A percentile compares a stretch with the other conserved stretches of the same genome.
These are phyloP conservation scores for Helostoma temminkii DNA, from an alignment of 2,797 vertebrate species.

Conservation along the genomic window DNA sequence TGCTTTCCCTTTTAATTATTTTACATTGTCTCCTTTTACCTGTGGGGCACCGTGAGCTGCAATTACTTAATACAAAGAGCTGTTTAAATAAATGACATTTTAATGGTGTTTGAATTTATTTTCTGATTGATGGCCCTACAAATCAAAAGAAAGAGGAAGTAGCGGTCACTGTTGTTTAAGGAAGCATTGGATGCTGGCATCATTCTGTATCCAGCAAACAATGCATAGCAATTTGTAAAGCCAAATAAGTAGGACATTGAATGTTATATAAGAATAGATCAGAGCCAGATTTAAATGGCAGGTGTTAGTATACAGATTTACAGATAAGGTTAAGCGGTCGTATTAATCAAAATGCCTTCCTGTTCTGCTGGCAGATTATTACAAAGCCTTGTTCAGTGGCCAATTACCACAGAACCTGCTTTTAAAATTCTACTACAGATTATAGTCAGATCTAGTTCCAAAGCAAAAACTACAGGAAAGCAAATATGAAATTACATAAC, in stretches of 20 bases:
- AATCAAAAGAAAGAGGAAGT: conserved; percentile 34
- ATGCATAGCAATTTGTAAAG: conserved; percentile 15
- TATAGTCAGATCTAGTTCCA: too few species aligned
- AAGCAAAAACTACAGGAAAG: neutral
- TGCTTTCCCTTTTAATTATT: neutral
- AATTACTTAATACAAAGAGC: neutral
- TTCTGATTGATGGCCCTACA: conserved; percentile 15
- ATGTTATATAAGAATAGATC: conserved; percentile 19
- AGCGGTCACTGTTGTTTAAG: neutral
- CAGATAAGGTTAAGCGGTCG: conserved; percentile 5
- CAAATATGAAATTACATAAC: neutral
- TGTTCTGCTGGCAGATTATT: conserved; percentile 1
- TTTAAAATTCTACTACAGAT: neutral
- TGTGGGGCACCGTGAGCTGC: neutral
- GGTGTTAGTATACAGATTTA: conserved; percentile 1
- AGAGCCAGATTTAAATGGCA: conserved; percentile 4
- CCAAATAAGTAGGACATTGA: conserved; percentile 14
- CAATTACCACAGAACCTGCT: conserved; percentile 7
- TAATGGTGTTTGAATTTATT: conserved; percentile 8
- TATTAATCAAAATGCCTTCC: conserved; percentile 40
- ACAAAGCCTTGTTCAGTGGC: conserved; percentile 5
- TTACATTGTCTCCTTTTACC: neutral
- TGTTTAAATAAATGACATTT: neutral
- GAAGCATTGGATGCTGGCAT: conserved; percentile 3
- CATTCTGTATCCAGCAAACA: conserved; percentile 14